Percentiles rank a stretch among this genome's conserved stretches.
Conservation (phyloP, 2,797 vertebrate species). For the Prunella strophiata region DNA sequence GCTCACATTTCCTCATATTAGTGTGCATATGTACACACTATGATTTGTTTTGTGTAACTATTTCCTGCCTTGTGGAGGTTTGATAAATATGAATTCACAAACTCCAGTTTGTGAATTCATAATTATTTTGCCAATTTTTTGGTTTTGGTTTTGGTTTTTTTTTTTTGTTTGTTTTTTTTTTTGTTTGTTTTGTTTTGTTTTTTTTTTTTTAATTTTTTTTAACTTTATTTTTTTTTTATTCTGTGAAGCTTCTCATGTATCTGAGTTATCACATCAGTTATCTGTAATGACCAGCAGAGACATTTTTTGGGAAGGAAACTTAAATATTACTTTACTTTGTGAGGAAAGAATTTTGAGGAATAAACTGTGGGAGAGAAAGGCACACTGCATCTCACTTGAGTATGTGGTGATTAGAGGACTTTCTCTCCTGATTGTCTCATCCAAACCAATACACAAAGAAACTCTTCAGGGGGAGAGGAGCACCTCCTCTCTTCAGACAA, state of each 20-base stretch:
- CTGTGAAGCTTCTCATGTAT: neutral
- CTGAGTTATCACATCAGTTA: neutral
- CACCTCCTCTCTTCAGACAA: neutral
- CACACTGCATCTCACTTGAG: neutral
- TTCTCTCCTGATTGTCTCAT: neutral
- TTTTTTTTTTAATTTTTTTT: no score
- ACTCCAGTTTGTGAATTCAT: neutral
- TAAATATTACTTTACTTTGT: neutral
- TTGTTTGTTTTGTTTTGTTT: no score
- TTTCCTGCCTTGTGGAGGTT: neutral
- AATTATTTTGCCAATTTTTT: neutral
- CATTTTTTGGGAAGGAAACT: neutral
- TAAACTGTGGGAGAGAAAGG: neutral
- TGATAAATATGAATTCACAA: neutral
- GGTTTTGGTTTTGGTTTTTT: no score
- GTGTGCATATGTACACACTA: neutral
- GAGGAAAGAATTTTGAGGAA: neutral
- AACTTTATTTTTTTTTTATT: neutral
- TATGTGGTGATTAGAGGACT: neutral
- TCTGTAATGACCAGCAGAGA: neutral
- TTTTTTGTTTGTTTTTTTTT: no score
- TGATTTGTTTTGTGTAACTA: neutral
- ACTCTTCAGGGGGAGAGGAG: neutral
- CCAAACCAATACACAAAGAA: neutral
- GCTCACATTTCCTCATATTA: neutral